Evolutionary conservation across 2,113 vertebrate species (phyloP), one percentile per base, ranked within the genome.

Genomic region (Leptodactylus fuscus): DNA sequence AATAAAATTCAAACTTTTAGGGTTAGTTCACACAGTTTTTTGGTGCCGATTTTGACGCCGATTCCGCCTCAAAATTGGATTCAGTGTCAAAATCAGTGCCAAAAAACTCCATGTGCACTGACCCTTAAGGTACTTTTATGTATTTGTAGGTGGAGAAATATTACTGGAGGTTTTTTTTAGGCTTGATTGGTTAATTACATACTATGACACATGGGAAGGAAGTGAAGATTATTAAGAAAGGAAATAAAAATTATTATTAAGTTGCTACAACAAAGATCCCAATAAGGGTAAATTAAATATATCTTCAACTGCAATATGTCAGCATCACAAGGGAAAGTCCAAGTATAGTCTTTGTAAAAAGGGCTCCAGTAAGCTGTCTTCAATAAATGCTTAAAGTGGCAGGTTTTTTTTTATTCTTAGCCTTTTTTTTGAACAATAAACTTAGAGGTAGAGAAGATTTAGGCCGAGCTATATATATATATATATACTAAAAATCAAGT

Each of bases 391-490:
- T 36, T 44, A 78, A 38, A 58, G 0, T 32, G 44, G 27, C 44
- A 51, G 24, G 16, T 74, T 38, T 27, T 51, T 48, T 73, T 44
- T n/a, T 1, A 38, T 38, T 11, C 34, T 48, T 48, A 44, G n/a
- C 22, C 60, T 22, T 36, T 27, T 77, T 77, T 41, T 76, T 53
- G 70, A 36, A 83, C 69, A 84, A 5, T 75, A 83, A 73, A 49
- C n/a, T 65, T 36, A 51, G 83, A 85, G 83, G 83, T 85, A 85
- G 83, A 85, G 60, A 70, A 18, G 34, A 51, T 78, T 44, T 41
- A 48, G 74, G 36, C 9, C 53, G 29, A 69, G 83, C 44, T 83
- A 49, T 41, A 38, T 12, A 67, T 41, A 16, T 16, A 76, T 18
- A 49, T 83, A 49, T 27, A 38, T 18, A 77, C 51, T 24, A n/a